Evolutionary conservation across 2,797 vertebrate genomes (phyloP).

Genomic region (Cetoscarus ocellatus): DNA sequence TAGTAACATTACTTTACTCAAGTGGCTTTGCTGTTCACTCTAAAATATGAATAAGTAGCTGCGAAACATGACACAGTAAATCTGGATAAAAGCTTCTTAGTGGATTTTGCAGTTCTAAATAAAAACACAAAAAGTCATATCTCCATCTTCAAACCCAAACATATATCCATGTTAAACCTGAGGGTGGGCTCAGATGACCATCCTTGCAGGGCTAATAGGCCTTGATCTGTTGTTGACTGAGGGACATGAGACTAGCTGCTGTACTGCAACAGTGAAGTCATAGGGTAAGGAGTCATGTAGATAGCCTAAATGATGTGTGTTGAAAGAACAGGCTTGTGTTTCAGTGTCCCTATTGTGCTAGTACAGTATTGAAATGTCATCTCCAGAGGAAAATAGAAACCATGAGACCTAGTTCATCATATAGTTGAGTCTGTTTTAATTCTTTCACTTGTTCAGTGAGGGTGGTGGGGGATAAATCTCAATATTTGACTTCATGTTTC

Average conservation of each 20-base stretch:
- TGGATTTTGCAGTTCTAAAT: too few relatives aligned
- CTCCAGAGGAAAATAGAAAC: neutral
- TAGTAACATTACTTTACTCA: too few relatives aligned
- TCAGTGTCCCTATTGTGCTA: neutral
- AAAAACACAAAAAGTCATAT: too few relatives aligned
- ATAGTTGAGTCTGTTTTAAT: too few relatives aligned
- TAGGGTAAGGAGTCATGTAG: slow-evolving; percentile 3
- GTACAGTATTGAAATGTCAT: neutral
- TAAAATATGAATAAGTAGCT: too few relatives aligned
- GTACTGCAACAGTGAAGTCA: slow-evolving; percentile 2
- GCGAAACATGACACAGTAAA: too few relatives aligned
- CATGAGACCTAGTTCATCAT: too few relatives aligned
- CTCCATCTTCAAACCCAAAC: neutral
- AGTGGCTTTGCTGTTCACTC: too few relatives aligned
- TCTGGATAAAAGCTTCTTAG: too few relatives aligned
- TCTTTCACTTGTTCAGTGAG: too few relatives aligned
- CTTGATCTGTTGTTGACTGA: slow-evolving; percentile 1
- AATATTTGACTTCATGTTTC: neutral
- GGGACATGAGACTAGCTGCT: neutral
- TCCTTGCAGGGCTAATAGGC: neutral
- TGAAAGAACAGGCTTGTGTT: slow-evolving; percentile 7
- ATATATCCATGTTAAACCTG: neutral
- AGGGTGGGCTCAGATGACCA: neutral
- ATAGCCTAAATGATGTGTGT: slow-evolving; percentile 18
- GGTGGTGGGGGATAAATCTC: neutral